Percentiles rank a stretch among this genome's conserved stretches.
Conservation (phyloP, 1,140 invertebrate genomes). For the Wasmannia auropunctata region DNA sequence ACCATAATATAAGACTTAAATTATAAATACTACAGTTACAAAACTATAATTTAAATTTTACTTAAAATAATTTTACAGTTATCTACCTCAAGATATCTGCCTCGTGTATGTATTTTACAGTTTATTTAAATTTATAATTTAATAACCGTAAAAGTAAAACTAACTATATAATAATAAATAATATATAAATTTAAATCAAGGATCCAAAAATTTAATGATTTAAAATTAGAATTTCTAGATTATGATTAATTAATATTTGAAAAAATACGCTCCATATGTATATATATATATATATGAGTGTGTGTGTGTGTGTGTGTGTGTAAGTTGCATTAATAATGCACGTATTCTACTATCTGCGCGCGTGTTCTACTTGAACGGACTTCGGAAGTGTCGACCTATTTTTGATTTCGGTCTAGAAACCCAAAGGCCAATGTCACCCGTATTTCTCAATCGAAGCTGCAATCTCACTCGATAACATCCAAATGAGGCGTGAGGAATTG, state of each 20-base stretch:
- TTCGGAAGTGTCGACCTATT: constrained; percentile 41
- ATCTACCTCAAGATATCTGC: too few relatives aligned
- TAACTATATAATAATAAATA: too few relatives aligned
- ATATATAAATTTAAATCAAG: neutral
- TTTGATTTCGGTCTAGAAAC: constrained; percentile 56
- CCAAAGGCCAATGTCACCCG: constrained; percentile 68
- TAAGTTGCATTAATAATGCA: neutral
- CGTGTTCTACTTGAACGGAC: neutral
- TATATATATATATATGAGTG: too few relatives aligned
- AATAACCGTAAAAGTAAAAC: too few relatives aligned
- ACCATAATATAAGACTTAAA: neutral
- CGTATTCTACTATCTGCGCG: too few relatives aligned
- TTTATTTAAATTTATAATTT: too few relatives aligned
- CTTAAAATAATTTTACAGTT: too few relatives aligned
- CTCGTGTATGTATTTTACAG: too few relatives aligned
- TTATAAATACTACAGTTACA: neutral
- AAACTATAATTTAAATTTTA: neutral
- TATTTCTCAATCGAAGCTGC: constrained; percentile 60
- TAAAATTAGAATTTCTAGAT: neutral
- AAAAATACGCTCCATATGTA: neutral
- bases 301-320: too few relatives aligned
- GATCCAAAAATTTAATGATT: neutral
- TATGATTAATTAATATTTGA: neutral
- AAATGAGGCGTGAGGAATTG: neutral
- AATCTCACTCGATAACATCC: constrained; percentile 61